phyloP scores from a whole-genome alignment of 2,113 vertebrate genomes.

The Serinus canaria region DNA sequence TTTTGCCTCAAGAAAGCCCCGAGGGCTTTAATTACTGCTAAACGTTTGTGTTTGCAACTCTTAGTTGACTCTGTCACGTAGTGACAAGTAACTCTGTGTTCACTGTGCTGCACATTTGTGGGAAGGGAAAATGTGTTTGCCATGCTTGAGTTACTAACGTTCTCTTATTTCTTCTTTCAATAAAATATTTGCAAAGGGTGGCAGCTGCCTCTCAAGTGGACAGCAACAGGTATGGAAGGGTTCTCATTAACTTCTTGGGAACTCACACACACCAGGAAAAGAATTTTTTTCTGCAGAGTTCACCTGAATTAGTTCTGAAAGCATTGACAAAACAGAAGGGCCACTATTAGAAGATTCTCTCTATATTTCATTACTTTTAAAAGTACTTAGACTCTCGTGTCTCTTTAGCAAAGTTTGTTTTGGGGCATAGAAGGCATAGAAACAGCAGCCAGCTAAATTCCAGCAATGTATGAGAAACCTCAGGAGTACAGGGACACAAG shows the following conservation, averaged over 20 bases:
- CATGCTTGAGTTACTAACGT: rapidly evolving
- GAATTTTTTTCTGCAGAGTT: neutral
- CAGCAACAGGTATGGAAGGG: neutral
- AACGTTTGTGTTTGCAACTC: neutral
- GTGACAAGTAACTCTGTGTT: neutral
- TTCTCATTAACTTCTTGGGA: neutral
- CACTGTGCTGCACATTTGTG: neutral
- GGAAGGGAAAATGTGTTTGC: neutral
- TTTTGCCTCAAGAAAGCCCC: neutral
- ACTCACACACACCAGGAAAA: neutral
- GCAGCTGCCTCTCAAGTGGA: neutral
- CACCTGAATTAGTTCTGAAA: neutral
- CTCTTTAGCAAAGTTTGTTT: neutral
- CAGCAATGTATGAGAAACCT: neutral
- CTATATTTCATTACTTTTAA: neutral
- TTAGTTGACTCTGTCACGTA: neutral
- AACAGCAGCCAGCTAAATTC: neutral
- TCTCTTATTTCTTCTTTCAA: neutral
- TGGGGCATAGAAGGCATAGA: too few species aligned
- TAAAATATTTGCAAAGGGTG: neutral
- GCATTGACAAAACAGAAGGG: neutral
- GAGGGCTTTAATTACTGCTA: neutral
- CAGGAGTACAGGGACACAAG: neutral
- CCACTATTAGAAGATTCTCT: neutral
- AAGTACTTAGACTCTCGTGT: neutral